Percentiles rank a stretch among this genome's conserved stretches.
phyloP scores from a whole-genome alignment of 2,797 vertebrate species.

The Rachycentron canadum region DNA sequence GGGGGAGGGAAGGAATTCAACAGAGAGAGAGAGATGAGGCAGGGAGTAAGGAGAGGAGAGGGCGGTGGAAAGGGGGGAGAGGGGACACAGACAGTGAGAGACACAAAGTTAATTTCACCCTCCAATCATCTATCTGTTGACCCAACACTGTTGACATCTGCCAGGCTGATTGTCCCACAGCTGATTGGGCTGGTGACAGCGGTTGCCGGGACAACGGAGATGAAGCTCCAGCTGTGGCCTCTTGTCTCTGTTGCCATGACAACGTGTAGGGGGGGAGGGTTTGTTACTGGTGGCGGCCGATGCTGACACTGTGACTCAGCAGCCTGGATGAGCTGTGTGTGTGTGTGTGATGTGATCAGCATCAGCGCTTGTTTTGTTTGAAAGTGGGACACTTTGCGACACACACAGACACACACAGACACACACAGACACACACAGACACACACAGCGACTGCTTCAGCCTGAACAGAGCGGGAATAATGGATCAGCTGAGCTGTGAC shows the following conservation, averaged over 20 bases:
- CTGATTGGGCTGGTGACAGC: conserved; percentile 35
- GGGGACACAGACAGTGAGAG: neutral
- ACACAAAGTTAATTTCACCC: conserved; percentile 33
- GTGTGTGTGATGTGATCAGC: neutral
- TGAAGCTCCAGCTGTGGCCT: conserved; percentile 55
- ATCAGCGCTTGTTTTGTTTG: conserved; percentile 18
- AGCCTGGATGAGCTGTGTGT: neutral
- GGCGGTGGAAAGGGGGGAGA: too few relatives aligned
- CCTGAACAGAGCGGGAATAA: neutral
- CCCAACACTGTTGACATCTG: conserved; percentile 56
- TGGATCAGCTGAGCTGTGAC: neutral
- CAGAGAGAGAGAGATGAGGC: neutral
- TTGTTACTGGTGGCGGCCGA: conserved; percentile 11
- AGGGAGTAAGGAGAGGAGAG: neutral
- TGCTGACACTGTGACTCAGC: conserved; percentile 53
- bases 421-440: conserved; percentile 19
- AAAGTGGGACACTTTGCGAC: conserved; percentile 36
- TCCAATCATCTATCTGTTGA: conserved; percentile 37
- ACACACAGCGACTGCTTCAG: neutral
- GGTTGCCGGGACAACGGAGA: conserved; percentile 55
- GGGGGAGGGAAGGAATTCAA: too few relatives aligned
- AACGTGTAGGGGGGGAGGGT: neutral
- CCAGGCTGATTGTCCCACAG: conserved; percentile 20
- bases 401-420: conserved; percentile 23
- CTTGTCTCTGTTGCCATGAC: conserved; percentile 57